Base-by-base conservation (phyloP, 2,797 vertebrate species). In the Urocyon cinereoargenteus region DNA sequence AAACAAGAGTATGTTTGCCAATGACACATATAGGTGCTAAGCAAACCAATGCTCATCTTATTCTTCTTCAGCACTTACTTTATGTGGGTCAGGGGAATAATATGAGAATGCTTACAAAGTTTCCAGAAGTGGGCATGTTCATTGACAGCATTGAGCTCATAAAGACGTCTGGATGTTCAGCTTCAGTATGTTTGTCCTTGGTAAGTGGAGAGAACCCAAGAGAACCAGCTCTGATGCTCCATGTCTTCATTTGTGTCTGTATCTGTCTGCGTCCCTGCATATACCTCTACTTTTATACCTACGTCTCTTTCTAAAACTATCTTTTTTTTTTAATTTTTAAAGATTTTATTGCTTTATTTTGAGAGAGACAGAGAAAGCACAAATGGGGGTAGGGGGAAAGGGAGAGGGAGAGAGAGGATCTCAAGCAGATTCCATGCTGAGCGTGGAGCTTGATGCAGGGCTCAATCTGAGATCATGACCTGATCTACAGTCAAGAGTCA, bases 21-120 rank as follows among this genome's bases (percentile, higher is more conserved):
- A 0, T 7, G n/a, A 77, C n/a, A 13, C 8, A 0, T 5, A 0
- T 1, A 2, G 79, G 45, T 31, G 10, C 61, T 4, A 2, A 12
- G 90, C 9, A 64, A 21, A 12, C n/a, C 26, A 7, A 0, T 2
- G 13, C 16, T 61, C 2, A 9, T 18, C 70, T 64, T 16, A 31
- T 21, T 0, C 5, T 9, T 73, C 24, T 31, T 57, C 40, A 16
- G 10, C 3, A 0, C 28, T 14, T 9, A 19, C 8, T 49, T 75
- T 21, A 14, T 4, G 34, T 22, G 26, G 34, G 15, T 57, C 5
- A 3, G 13, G 55, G 19, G 64, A 16, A 62, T 6, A 0, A 7
- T 7, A 2, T 0, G 13, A 34, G 6, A 2, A 4, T 16, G 10
- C 10, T 51, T 31, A 2, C 6, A 28, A 26, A 45, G 4, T 16